Evolutionary conservation across 2,797 vertebrate genomes (phyloP).

Genomic region (Gymnothorax javanicus): DNA sequence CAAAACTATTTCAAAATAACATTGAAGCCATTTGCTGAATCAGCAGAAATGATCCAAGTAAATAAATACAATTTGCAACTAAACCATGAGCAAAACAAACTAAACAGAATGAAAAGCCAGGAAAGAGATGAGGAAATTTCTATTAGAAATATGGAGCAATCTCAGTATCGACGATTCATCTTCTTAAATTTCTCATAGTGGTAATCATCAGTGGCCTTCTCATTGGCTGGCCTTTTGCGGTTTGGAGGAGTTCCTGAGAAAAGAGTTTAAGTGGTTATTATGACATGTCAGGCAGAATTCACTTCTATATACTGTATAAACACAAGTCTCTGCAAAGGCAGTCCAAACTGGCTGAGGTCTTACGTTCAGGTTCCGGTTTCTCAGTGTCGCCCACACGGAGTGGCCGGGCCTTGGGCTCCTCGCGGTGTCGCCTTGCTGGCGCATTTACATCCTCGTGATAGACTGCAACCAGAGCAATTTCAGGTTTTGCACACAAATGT

Average conservation of each 20-base stretch:
- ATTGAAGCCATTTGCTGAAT: not conserved
- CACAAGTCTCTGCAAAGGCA: not conserved
- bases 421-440: slow-evolving; percentile 86
- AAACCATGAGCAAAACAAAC: not conserved
- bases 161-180: slow-evolving; percentile 93
- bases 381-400: slow-evolving; percentile 94
- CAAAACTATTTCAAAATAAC: not conserved
- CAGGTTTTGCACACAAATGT: not conserved
- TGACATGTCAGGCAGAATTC: not conserved
- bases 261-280: not conserved
- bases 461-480: slow-evolving; percentile 68
- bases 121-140: not conserved
- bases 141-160: not conserved
- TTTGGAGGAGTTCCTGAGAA: slow-evolving; percentile 32
- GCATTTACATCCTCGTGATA: slow-evolving; percentile 92
- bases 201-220: slow-evolving; percentile 97
- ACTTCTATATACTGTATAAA: not conserved
- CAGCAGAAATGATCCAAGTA: not conserved
- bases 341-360: slow-evolving; percentile 46
- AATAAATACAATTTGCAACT: slow-evolving; percentile 4
- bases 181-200: slow-evolving; percentile 99
- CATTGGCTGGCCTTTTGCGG: slow-evolving; percentile 93
- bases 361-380: slow-evolving; percentile 90
- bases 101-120: not conserved
- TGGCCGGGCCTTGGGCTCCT: slow-evolving; percentile 91